A percentile compares a stretch with the other conserved stretches of the same genome.
phyloP scores from a whole-genome alignment of 2,113 vertebrate species.

The Lipophrys pholis region DNA sequence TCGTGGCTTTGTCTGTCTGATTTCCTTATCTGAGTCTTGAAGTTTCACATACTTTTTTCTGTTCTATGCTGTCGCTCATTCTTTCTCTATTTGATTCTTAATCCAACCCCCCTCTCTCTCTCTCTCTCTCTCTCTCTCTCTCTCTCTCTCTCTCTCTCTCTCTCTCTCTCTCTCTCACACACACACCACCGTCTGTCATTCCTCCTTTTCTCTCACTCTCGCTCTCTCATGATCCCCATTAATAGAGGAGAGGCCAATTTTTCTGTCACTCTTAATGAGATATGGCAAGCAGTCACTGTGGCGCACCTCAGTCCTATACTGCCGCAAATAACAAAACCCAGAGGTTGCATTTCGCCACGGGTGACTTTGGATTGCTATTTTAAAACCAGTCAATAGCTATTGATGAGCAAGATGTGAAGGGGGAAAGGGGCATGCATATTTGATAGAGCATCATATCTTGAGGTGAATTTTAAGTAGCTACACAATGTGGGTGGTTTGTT shows the following conservation, averaged over 20 bases:
- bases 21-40: constrained; percentile 47
- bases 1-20: constrained; percentile 41
- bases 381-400: constrained; percentile 79
- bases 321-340: constrained; percentile 73
- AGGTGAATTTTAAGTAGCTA: constrained; percentile 62
- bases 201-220: constrained; percentile 13
- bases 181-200: background rate
- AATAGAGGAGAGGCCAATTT: constrained; percentile 75
- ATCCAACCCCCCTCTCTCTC: background rate
- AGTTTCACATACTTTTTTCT: too few relatives aligned
- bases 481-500: constrained; percentile 30
- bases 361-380: constrained; percentile 79
- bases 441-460: constrained; percentile 59
- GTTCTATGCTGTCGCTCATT: background rate
- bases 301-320: constrained; percentile 42
- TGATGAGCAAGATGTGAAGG: constrained; percentile 72
- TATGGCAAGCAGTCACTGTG: constrained; percentile 75
- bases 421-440: constrained; percentile 73
- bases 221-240: constrained; percentile 70
- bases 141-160: constrained; percentile 42
- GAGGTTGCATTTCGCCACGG: constrained; percentile 70
- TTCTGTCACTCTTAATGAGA: constrained; percentile 76
- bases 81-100: constrained; percentile 30
- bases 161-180: background rate
- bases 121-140: background rate